These are phyloP conservation scores for Chaetodon trifascialis DNA, from an alignment of 2,113 vertebrate genomes.

Conservation along the genomic window DNA sequence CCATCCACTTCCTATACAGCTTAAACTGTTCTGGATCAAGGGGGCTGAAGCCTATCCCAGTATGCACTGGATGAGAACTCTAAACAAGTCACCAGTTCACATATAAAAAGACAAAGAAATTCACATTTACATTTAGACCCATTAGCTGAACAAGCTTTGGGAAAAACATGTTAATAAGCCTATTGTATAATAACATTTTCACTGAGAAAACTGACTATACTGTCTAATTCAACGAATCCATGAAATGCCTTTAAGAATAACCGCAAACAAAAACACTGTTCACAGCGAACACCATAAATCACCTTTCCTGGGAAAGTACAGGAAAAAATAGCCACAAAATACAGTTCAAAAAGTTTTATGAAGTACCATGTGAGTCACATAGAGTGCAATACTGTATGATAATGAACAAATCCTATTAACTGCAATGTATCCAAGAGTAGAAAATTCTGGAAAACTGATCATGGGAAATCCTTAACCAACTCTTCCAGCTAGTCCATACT, in stretches of 20 bases:
- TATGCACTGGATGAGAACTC: conserved; percentile 12
- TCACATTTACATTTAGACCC: neutral
- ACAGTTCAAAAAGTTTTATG: conserved; percentile 3
- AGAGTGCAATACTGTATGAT: conserved; percentile 25
- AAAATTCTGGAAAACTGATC: conserved; percentile 16
- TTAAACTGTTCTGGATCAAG: neutral
- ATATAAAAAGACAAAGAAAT: neutral
- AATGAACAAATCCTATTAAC: conserved; percentile 25
- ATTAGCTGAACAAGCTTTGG: neutral
- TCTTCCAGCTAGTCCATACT: no score
- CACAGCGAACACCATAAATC: conserved; percentile 6
- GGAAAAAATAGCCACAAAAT: neutral
- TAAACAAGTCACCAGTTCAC: conserved; percentile 2
- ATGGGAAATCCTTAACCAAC: conserved; percentile 18
- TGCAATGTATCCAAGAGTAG: conserved; percentile 7
- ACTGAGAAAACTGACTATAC: neutral
- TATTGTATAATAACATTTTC: neutral
- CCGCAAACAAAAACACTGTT: neutral
- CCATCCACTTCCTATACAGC: neutral
- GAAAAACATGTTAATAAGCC: neutral
- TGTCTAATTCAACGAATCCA: neutral
- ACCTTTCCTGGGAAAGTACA: conserved; percentile 5
- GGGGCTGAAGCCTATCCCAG: neutral
- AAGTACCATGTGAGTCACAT: conserved; percentile 15
- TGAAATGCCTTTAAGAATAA: neutral